Conservation (phyloP, 2,797 vertebrate species). For the Acanthurus lineatus region DNA sequence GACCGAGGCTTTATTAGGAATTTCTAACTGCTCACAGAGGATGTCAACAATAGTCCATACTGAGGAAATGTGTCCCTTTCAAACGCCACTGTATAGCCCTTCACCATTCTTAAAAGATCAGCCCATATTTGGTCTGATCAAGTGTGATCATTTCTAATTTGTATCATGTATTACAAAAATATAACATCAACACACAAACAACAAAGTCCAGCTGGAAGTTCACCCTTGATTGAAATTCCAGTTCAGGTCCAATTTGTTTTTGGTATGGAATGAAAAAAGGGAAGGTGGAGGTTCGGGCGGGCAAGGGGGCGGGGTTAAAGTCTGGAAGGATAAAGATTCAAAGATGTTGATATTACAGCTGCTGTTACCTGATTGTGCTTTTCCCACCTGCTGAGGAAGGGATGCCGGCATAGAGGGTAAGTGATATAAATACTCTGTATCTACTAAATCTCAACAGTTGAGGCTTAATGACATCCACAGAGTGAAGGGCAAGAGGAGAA, state of each 20-base stretch:
- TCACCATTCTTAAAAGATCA: slow-evolving; percentile 44
- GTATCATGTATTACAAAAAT: slow-evolving; percentile 49
- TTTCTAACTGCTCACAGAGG: not conserved
- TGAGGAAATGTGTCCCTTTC: not conserved
- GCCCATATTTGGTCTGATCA: slow-evolving; percentile 70
- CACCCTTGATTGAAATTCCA: slow-evolving; percentile 38
- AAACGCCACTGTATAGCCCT: slow-evolving; percentile 66
- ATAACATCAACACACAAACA: slow-evolving; percentile 36
- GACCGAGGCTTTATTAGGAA: not conserved
- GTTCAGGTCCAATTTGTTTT: slow-evolving; percentile 59
- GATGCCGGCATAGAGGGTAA: slow-evolving; percentile 12
- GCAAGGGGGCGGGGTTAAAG: not conserved
- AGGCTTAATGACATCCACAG: slow-evolving; percentile 23
- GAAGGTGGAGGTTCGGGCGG: too few species aligned
- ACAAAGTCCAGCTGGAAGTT: slow-evolving; percentile 39
- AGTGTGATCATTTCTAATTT: slow-evolving; percentile 8
- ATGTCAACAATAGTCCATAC: not conserved
- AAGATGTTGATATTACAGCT: slow-evolving; percentile 22
- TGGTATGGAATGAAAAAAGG: slow-evolving; percentile 61
- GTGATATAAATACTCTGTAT: slow-evolving; percentile 18
- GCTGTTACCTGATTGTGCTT: slow-evolving; percentile 64
- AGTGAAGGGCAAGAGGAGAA: not conserved
- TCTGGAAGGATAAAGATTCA: not conserved
- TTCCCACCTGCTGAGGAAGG: slow-evolving; percentile 34
- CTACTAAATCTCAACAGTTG: slow-evolving; percentile 22